Conservation (phyloP, 1,140 invertebrate species). For the Pachypsylla venusta region DNA sequence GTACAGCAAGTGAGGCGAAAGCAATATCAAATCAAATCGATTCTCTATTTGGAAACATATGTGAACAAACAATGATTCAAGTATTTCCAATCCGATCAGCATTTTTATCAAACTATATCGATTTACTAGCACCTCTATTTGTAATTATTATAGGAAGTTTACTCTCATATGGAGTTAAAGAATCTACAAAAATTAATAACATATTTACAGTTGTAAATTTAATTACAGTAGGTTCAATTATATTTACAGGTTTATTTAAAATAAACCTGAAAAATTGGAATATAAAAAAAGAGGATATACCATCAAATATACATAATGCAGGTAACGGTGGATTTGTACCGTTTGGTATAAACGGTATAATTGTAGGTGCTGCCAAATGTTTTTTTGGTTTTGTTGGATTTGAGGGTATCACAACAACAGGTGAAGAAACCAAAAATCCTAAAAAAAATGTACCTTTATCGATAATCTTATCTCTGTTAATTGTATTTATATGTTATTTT, state of each 20-base stretch:
- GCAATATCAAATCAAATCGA: slow-evolving; percentile 83
- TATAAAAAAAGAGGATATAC: slow-evolving; percentile 41
- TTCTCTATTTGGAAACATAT: slow-evolving; percentile 53
- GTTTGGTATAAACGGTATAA: slow-evolving; percentile 58
- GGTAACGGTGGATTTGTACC: slow-evolving; percentile 63
- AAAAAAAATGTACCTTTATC: slow-evolving; percentile 41
- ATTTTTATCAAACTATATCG: slow-evolving; percentile 33
- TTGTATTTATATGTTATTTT: slow-evolving; percentile 41
- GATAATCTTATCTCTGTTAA: slow-evolving; percentile 37
- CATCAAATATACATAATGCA: neutral
- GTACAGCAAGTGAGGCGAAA: slow-evolving; percentile 81
- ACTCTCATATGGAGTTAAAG: neutral
- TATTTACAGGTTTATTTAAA: slow-evolving; percentile 66
- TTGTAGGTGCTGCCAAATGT: slow-evolving; percentile 70
- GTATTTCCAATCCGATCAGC: slow-evolving; percentile 52
- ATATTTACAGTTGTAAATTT: slow-evolving; percentile 77
- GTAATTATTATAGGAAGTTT: slow-evolving; percentile 19
- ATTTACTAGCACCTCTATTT: slow-evolving; percentile 23
- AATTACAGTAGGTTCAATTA: slow-evolving; percentile 58
- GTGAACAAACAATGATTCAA: slow-evolving; percentile 48
- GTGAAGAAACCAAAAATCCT: slow-evolving; percentile 45
- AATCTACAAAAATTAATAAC: slow-evolving; percentile 44
- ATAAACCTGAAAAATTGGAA: slow-evolving; percentile 23
- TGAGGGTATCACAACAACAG: slow-evolving; percentile 72
- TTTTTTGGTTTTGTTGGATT: slow-evolving; percentile 79